Percentiles rank a stretch among this genome's conserved stretches.
Conservation (phyloP, 2,797 vertebrate genomes). For the Benthosema pterotum region DNA sequence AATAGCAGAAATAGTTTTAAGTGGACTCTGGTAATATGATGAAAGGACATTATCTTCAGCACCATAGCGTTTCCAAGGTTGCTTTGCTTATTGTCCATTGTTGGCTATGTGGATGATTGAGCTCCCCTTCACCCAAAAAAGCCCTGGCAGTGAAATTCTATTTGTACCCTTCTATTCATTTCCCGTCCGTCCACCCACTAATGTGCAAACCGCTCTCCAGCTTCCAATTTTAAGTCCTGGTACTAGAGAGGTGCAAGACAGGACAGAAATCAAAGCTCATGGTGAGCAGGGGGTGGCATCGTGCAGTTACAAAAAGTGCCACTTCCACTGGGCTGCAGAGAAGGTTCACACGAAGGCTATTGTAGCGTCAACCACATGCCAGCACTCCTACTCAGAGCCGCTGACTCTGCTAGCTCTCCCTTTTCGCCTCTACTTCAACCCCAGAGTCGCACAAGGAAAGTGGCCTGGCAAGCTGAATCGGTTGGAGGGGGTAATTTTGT, state of each 20-base stretch:
- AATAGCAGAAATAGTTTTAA: not conserved
- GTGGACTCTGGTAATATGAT: not conserved
- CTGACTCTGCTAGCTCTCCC: conserved; percentile 26
- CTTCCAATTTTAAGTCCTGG: not conserved
- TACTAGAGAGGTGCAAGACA: conserved; percentile 16
- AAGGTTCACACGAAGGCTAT: conserved; percentile 39
- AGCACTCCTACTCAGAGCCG: conserved; percentile 30
- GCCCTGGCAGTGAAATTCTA: conserved; percentile 6
- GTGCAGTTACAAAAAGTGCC: conserved; percentile 29
- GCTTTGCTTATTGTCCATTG: not conserved
- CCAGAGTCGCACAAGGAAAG: conserved; percentile 36
- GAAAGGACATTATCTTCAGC: not conserved
- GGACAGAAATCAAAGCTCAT: conserved; percentile 18
- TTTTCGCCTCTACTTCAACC: conserved; percentile 19
- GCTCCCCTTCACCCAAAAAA: conserved; percentile 1
- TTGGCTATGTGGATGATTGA: conserved; percentile 17
- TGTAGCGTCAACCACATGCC: conserved; percentile 14
- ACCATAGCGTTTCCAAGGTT: not conserved
- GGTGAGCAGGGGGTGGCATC: not conserved
- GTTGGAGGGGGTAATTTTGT: conserved; percentile 27
- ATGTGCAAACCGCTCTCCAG: not conserved
- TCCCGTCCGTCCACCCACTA: not conserved
- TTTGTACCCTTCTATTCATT: conserved; percentile 25
- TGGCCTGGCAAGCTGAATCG: conserved; percentile 39
- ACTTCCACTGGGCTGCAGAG: conserved; percentile 34